Conservation (phyloP, 2,113 vertebrate species). For the Apus apus region DNA sequence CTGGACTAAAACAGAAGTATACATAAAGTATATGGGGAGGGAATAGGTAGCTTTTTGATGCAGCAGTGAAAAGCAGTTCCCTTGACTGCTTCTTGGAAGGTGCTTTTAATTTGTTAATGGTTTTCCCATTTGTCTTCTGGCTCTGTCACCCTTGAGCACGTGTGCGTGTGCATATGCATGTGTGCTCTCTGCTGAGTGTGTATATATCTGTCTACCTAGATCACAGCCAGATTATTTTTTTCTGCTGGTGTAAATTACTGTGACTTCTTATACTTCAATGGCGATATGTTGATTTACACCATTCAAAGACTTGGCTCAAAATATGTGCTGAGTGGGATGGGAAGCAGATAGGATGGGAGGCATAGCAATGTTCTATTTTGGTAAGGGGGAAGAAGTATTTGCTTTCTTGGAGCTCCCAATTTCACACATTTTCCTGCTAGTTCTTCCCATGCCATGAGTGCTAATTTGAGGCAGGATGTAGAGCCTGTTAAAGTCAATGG, state of each 20-base stretch:
- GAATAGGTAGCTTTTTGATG: neutral
- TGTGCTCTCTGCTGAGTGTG: neutral
- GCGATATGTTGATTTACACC: slow-evolving; percentile 62
- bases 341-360: slow-evolving; percentile 43
- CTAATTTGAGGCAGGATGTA: slow-evolving; percentile 48
- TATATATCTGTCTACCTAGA: slow-evolving; percentile 14
- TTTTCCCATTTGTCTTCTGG: slow-evolving; percentile 21
- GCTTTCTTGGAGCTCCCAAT: slow-evolving; percentile 52
- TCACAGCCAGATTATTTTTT: slow-evolving; percentile 57
- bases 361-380: slow-evolving; percentile 66
- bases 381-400: slow-evolving; percentile 56
- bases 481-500: slow-evolving; percentile 39
- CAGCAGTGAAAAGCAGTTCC: neutral
- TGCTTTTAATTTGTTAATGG: slow-evolving; percentile 42
- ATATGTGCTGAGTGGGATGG: slow-evolving; percentile 61
- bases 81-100: slow-evolving; percentile 11
- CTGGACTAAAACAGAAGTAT: slow-evolving; percentile 14
- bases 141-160: neutral
- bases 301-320: slow-evolving; percentile 45
- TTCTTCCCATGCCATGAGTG: slow-evolving; percentile 36
- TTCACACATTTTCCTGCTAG: slow-evolving; percentile 58
- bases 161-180: neutral
- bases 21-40: neutral
- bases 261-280: slow-evolving; percentile 56
- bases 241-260: slow-evolving; percentile 63